Evolutionary conservation across 2,113 vertebrate genomes (phyloP), one percentile per base, ranked within the genome.

Genomic region (Rhadina sibilatrix): DNA sequence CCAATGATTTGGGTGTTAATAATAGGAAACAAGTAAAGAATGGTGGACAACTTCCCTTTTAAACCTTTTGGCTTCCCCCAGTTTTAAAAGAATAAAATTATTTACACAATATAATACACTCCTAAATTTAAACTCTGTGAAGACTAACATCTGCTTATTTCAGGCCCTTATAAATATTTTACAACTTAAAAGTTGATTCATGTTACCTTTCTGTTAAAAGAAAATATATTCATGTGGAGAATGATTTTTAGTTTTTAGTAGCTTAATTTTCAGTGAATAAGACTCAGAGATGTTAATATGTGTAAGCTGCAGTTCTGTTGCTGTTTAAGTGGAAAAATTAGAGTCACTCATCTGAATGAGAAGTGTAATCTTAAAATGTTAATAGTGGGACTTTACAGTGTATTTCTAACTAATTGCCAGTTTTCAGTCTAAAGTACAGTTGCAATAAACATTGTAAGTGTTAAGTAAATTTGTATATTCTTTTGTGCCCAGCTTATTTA

Each of bases 21-120:
- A 90, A 75, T 81, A 80, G 56, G 78, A 69, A 95, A 60, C 44
- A 83, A 85, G 38, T 92, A 87, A 85, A 87, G 74, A 85, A 56
- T 63, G 44, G 42, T 83, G 66, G 35, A 44, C 49, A 70, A 35
- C 61, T 79, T 95, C 14, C 40, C 52, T 69, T 85, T 83, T 70
- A 83, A 54, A 86, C 52, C 69, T 91, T 89, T 83, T 9, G 24
- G 14, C 35, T 94, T 94, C 50, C 37, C 30, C 21, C 30, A 2
- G 18, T 56, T 84, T 91, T 76, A 70, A 83, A 90, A 50, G 6
- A 61, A 61, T 84, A 8, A 22, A 33, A n/a, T 76, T 52, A 68
- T 76, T 94, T 83, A 77, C 5, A 64, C 27, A n/a, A 16, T 64
- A 15, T 90, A 77, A 69, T 61, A 13, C 1, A 28, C 18, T 72